These are phyloP conservation scores for Rhombomys opimus DNA, from an alignment of 2,113 vertebrate species.

Conservation along the genomic window DNA sequence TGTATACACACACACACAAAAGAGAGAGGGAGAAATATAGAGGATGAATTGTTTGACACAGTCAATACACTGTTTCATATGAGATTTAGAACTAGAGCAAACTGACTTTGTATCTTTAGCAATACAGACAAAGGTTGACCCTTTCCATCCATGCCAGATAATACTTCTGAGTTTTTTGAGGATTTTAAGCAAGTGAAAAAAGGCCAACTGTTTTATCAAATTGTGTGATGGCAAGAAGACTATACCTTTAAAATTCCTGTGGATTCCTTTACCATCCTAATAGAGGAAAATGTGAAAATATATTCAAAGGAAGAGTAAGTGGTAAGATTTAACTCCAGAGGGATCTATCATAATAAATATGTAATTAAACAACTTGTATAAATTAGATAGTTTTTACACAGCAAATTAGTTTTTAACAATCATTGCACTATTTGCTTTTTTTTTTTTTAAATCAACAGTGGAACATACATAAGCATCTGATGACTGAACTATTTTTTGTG, in stretches of 20 bases:
- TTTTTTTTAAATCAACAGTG: neutral
- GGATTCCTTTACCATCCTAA: neutral
- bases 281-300: neutral
- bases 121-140: neutral
- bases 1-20: neutral
- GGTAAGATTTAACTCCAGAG: neutral
- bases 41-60: neutral
- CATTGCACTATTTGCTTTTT: neutral
- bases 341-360: neutral
- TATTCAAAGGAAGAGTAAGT: neutral
- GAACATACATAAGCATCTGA: neutral
- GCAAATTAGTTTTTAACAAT: neutral
- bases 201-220: neutral
- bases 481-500: slow-evolving; percentile 3
- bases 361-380: slow-evolving; percentile 18
- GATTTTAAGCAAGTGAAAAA: neutral
- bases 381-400: slow-evolving; percentile 22
- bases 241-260: neutral
- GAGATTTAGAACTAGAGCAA: slow-evolving; percentile 40
- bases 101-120: neutral
- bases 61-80: neutral
- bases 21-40: neutral
- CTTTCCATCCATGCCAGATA: neutral
- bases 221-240: neutral
- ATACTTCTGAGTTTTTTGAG: slow-evolving; percentile 6